A percentile compares a stretch with the other conserved stretches of the same genome.
phyloP scores from a whole-genome alignment of 1,140 invertebrate species.

The Halyomorpha halys region DNA sequence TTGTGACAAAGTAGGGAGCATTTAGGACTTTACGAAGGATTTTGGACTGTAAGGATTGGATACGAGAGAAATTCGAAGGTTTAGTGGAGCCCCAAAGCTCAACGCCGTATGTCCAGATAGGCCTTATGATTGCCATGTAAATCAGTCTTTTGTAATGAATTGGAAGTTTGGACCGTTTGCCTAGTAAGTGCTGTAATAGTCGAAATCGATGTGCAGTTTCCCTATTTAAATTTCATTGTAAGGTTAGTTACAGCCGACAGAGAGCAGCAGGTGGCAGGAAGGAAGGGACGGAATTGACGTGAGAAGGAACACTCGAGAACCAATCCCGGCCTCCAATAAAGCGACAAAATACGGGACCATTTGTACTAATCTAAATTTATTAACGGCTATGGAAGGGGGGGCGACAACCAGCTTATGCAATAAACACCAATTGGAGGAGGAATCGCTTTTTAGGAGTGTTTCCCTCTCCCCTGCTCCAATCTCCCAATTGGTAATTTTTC shows the following conservation, averaged over 20 bases:
- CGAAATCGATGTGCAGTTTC: too few relatives aligned
- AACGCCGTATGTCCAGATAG: too few relatives aligned
- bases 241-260: not conserved
- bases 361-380: slow-evolving; percentile 33
- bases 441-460: slow-evolving; percentile 14
- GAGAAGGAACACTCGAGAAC: slow-evolving; percentile 21
- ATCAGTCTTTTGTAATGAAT: too few relatives aligned
- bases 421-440: slow-evolving; percentile 31
- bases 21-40: too few relatives aligned
- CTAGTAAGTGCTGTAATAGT: too few relatives aligned
- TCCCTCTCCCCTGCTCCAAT: slow-evolving; percentile 27
- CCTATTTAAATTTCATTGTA: too few relatives aligned
- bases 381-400: slow-evolving; percentile 20
- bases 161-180: too few relatives aligned
- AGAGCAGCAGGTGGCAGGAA: slow-evolving; percentile 2
- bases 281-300: slow-evolving; percentile 28
- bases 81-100: too few relatives aligned
- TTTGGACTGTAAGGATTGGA: too few relatives aligned
- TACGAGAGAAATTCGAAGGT: too few relatives aligned
- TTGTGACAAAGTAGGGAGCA: too few relatives aligned
- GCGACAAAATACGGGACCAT: slow-evolving; percentile 30
- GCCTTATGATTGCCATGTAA: too few relatives aligned
- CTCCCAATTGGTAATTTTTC: slow-evolving; percentile 32
- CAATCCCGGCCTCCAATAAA: slow-evolving; percentile 26
- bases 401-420: slow-evolving; percentile 31